Evolutionary conservation across 2,113 vertebrate genomes (phyloP), one percentile per base, ranked within the genome.

Genomic region (Eolophus roseicapilla): DNA sequence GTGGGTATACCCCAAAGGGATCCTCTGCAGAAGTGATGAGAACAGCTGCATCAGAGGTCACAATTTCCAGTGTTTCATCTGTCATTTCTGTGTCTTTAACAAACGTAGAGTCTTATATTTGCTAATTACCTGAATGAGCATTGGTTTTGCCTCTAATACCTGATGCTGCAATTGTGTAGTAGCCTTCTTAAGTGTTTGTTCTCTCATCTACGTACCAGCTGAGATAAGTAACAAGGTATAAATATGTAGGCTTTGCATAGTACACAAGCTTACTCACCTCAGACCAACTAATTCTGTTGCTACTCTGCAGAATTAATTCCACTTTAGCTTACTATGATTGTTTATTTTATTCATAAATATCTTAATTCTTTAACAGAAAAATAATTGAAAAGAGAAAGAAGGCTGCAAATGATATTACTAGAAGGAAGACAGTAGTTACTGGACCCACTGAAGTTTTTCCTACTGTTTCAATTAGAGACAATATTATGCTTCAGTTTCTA

Each of bases 401-500:
- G 25, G 25, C 16, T 84, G 23, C 27, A 75, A 67, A 84, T 47
- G 0, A 39, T 71, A 55, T 71, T 82, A 55, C 23, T 57, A 35
- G 31, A 23, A 75, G 18, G 31, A 75, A 84, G 69, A 84, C 43
- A 74, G 85, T 35, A 91, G 70, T 60, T 71, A 78, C 57, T 75
- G 57, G 57, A 68, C 10, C 10, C 43, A 71, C 33, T 76, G 18
- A 64, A 71, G 33, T 55, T 95, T 95, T 92, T 88, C 69, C 74
- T 79, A 25, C 39, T 89, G 17, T 82, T 88, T 86, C 83, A 88
- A 52, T 81, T 35, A 75, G 10, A 89, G 35, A 75, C 80, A 88
- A 86, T 78, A 84, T 79, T 91, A 84, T 91, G 43, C 86, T 76
- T 86, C 74, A 71, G 29, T 89, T 95, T 95, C 93, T 91, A 68